Evolutionary conservation across 1,140 invertebrate species (phyloP), one percentile per base, ranked within the genome.

Genomic region (Zaprionus taronus): DNA sequence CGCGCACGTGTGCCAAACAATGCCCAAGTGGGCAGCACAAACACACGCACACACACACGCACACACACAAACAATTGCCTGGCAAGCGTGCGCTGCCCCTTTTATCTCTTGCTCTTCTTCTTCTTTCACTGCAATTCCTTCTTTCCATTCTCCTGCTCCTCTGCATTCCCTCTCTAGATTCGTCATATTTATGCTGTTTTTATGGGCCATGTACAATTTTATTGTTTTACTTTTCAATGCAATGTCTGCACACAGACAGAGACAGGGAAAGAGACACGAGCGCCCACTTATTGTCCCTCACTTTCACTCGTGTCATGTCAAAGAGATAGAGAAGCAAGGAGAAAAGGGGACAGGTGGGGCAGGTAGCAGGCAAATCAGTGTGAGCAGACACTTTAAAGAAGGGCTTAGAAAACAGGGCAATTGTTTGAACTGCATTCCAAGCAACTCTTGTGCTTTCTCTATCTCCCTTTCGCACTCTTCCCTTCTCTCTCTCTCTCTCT

Each of bases 221-320:
- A 87, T 87, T 87, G 84, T 87, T 79, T 89, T 80, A 70, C 80
- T 78, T 89, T 87, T 81, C 73, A 87, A 86, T 81, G 79, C 79
- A 69, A 67, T 78, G 69, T 68, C 58, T 68, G 12, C 51, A 47
- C 28, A 65, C n/a, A 34, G 24, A 41, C 26, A 24, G 24, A 15
- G 14, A 24, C 22, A 26, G 14, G 12, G 15, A 55, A 6, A 56
- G 5, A 49, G 44, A 49, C 38, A 41, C n/a, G n/a, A 44, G 41
- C n/a, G 41, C 41, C 41, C 41, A 47, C 41, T 47, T 47, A 47
- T 47, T 47, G 31, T 34, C 31, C 31, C 41, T 41, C 5, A 6
- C 38, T 41, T 15, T 38, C 14, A 9, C 14, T 38, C 4, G 36
- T 15, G 14, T 3, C 36, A 12, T 38, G 14, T 38, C 38, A 36